A percentile compares a stretch with the other conserved stretches of the same genome.
These are phyloP conservation scores for Calameuta filiformis DNA, from an alignment of 2,888 invertebrate species.

Conservation along the genomic window DNA sequence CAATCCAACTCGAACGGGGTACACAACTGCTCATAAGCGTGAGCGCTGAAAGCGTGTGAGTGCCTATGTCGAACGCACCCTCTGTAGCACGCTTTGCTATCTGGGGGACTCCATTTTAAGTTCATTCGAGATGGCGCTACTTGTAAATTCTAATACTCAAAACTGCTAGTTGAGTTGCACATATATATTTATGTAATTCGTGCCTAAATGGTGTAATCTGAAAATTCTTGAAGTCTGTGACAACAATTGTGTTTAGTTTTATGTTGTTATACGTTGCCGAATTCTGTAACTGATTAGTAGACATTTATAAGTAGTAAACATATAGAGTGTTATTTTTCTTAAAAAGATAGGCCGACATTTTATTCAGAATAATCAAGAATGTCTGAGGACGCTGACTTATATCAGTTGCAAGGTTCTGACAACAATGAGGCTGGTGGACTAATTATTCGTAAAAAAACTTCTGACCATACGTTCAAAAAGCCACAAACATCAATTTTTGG, in stretches of 20 bases:
- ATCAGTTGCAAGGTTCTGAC: constrained; percentile 65
- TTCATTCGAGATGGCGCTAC: neutral
- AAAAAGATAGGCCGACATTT: neutral
- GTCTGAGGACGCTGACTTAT: constrained; percentile 56
- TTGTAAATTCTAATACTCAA: neutral
- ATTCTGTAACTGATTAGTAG: neutral
- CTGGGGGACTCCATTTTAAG: neutral
- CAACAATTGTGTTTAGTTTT: neutral
- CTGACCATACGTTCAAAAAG: constrained; percentile 75
- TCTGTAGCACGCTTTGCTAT: too few species aligned
- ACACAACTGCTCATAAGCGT: too few species aligned
- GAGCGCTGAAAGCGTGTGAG: too few species aligned
- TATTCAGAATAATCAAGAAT: constrained; percentile 16
- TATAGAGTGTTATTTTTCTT: neutral
- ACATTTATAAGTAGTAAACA: neutral
- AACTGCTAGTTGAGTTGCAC: neutral
- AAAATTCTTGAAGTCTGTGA: neutral
- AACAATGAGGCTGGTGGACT: constrained; percentile 62
- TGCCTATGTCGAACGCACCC: too few species aligned
- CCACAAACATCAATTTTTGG: constrained; percentile 84
- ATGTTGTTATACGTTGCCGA: neutral
- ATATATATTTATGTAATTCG: neutral
- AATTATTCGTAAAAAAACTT: constrained; percentile 65
- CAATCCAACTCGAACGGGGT: too few species aligned
- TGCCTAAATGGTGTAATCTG: neutral